These are phyloP conservation scores for Sebastes matsubarae DNA, from an alignment of 2,797 vertebrate genomes.

Conservation along the genomic window DNA sequence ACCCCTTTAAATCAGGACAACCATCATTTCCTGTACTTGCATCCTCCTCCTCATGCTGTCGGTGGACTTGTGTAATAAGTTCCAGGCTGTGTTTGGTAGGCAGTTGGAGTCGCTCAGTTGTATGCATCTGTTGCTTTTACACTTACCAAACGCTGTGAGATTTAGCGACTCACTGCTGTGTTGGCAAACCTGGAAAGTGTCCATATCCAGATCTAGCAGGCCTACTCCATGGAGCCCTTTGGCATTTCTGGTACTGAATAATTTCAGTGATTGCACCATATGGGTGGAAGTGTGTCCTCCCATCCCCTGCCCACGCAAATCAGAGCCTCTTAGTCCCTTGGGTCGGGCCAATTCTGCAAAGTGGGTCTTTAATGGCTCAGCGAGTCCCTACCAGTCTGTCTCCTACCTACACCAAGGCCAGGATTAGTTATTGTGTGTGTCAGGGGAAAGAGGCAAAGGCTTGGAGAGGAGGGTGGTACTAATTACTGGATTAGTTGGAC, in stretches of 20 bases:
- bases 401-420: conserved; percentile 42
- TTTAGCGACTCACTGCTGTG: conserved; percentile 17
- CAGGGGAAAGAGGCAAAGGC: conserved; percentile 11
- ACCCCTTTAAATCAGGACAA: conserved; percentile 33
- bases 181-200: conserved; percentile 20
- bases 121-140: conserved; percentile 44
- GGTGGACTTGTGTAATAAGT: conserved; percentile 14
- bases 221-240: conserved; percentile 23
- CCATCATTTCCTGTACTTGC: conserved; percentile 35
- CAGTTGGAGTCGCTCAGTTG: conserved; percentile 10
- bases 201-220: conserved; percentile 23
- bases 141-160: conserved; percentile 18
- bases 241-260: conserved; percentile 41
- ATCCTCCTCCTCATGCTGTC: not conserved
- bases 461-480: not conserved
- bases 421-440: conserved; percentile 65
- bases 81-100: conserved; percentile 14
- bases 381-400: conserved; percentile 66
- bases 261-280: conserved; percentile 68
- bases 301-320: conserved; percentile 34
- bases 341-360: conserved; percentile 70
- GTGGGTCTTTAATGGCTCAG: conserved; percentile 71
- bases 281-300: conserved; percentile 46
- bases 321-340: conserved; percentile 65
- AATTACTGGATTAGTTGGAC: conserved; percentile 32